Base-by-base conservation (phyloP, 2,888 invertebrate genomes). In the Pammene fasciana region DNA sequence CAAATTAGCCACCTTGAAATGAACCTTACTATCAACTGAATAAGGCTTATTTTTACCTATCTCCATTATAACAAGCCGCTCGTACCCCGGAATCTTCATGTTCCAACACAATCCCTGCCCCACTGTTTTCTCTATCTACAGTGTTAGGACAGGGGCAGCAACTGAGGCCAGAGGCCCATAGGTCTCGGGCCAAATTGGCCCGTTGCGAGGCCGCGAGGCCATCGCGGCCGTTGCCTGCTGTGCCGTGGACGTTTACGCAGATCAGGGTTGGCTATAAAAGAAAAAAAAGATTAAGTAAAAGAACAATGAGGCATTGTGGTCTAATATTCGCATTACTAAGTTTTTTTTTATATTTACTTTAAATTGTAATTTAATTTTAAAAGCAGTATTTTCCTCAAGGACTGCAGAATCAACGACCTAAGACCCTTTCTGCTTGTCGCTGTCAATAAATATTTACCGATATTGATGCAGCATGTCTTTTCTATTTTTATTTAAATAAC, bases 81-180 rank as follows among this genome's bases (percentile, higher is more conserved):
- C 80, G 60, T 9, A 86, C 83, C 8, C 74, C 71, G 0, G 78
- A 74, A 2, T 79, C 84, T 9, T 84, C 83, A n/a, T 78, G 81
- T 36, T 76, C 78, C 50, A 87, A 66, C 34, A 86, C 82, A 0
- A 85, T 57, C 0, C 72, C 75, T 0, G 87, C 82, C 0, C 75
- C 73, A 1, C 78, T 72, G 71, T 82, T 85, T 0, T 84, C 84
- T 46, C 84, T 85, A 0, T 73, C 72, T 11, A 65, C 65, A 36
- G 73, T 65, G 0, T 75, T 71, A 5, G 81, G 71, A 82, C 82
- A 83, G 0, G 75, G 57, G 66, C 74, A 78, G 65, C 77, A 75
- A 70, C 93, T 93, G 66, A 96, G 93, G 0, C 96, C 96, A 0
- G 94, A 93, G 0, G 93, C 88, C 97, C 98, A 97, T 11, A 98